Evolutionary conservation across 1,140 invertebrate genomes (phyloP), one percentile per base, ranked within the genome.

Genomic region (Scaptomyza hsui): DNA sequence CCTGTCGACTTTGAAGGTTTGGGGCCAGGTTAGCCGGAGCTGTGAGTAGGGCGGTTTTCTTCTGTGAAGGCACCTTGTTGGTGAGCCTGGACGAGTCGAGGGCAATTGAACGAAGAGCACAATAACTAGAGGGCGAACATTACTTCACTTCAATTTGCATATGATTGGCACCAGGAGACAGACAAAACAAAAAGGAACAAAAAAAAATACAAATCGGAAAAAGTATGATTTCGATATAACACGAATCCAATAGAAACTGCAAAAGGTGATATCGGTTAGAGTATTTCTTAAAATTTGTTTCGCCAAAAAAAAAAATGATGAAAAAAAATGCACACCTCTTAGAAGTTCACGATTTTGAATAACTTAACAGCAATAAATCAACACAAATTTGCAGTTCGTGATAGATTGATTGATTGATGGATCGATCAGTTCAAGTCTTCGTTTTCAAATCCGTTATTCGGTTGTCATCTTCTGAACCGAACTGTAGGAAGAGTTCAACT

Each of bases 281-380:
- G 1, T 0, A 13, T 21, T 37, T 26, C 10, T 1, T 15, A 3
- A 16, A 2, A 18, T 44, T 44, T 19, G 10, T 4, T 44, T 44
- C 9, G 3, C 5, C n/a, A 12, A 32, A 9, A 32, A 32, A 10
- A 32, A 10, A 32, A 29, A 7, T 29, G 19, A 29, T 29, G 6
- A 9, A 29, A 9, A 29, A 29, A 29, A 6, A 29, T 5, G 24
- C 57, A 18, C 16, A 69, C 56, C 41, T 55, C 49, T 59, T 56
- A 26, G 19, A 48, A 73, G 24, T 78, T 13, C 76, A 62, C 47
- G 29, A 72, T 72, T 51, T 63, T 29, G 29, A 78, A 77, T 37
- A 51, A 41, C 18, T 19, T 7, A 61, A 63, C 45, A 44, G 39
- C 18, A 56, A 73, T n/a, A 1, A 59, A 72, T 48, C 39, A 15